Base-by-base conservation (phyloP, 2,888 invertebrate genomes). In the Troides aeacus region DNA sequence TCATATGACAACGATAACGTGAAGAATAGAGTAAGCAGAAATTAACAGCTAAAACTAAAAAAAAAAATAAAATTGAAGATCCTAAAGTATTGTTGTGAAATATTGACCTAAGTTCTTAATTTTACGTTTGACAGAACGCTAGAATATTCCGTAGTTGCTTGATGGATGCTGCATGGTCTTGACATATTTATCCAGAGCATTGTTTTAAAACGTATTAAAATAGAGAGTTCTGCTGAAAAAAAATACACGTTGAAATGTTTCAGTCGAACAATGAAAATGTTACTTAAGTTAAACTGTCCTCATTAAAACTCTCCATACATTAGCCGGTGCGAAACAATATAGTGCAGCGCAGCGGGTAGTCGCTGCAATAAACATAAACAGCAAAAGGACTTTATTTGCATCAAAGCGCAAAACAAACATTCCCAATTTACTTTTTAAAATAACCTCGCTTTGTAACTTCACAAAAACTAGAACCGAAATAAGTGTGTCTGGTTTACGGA, bases 311-410 rank as follows among this genome's bases (percentile, higher is more conserved):
- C 15, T 62, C 23, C 23, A 23, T 42, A 56, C 64, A 42, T 64
- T 59, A 63, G 24, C 24, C n/a, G 50, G 30, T 66, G 57, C 24
- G 21, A 62, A 62, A 62, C 62, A 58, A 62, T 68, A 68, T 46
- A 39, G 63, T 36, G 39, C 42, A 39, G 63, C 36, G 39, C 63
- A 3, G 50, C 53, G 53, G 56, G 50, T 23, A 64, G 56, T 56
- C 39, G 56, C 60, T 24, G 63, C 56, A 64, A 69, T 69, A 61
- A 69, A 69, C 68, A 64, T 64, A 69, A 69, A 64, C 59, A 62
- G 58, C 68, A 53, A 69, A 64, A 64, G 50, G 60, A 64, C 53
- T 61, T 64, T 61, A 66, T 66, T 69, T 61, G 60, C 68, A 69
- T 69, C 68, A 69, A 42, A 64, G 64, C 42, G 64, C 56, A 64